These are phyloP conservation scores for Apamea anceps DNA, from an alignment of 2,888 invertebrate species.

Conservation along the genomic window DNA sequence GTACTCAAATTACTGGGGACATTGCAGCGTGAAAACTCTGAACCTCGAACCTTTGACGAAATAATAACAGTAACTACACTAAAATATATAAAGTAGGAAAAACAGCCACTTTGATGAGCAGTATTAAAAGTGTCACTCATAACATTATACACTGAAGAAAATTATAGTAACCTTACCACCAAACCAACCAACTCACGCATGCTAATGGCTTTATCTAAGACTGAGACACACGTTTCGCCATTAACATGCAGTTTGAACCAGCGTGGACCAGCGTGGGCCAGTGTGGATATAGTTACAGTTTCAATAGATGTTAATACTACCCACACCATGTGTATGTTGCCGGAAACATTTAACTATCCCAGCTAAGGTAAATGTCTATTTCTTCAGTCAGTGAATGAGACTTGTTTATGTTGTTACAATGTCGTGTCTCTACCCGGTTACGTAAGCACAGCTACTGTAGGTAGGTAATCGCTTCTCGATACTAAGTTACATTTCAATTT, in stretches of 20 bases:
- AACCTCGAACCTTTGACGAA: background rate
- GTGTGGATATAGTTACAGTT: slow-evolving; percentile 29
- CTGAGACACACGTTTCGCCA: slow-evolving; percentile 2
- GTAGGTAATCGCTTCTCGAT: background rate
- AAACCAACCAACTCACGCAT: background rate
- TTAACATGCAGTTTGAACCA: slow-evolving; percentile 29
- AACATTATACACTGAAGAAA: background rate
- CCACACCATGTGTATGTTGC: slow-evolving; percentile 32
- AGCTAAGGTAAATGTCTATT: slow-evolving; percentile 29
- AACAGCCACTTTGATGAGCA: background rate
- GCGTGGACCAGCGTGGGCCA: slow-evolving; percentile 10
- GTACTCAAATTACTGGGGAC: background rate
- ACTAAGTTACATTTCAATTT: slow-evolving; percentile 21
- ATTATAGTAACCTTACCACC: background rate
- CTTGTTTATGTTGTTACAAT: slow-evolving; percentile 34
- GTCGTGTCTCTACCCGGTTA: background rate
- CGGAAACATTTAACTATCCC: slow-evolving; percentile 43
- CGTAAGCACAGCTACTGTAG: slow-evolving; percentile 15
- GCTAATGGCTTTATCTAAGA: slow-evolving; percentile 25
- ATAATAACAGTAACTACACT: background rate
- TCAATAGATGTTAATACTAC: slow-evolving; percentile 41
- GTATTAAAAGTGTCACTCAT: background rate
- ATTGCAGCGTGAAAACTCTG: background rate
- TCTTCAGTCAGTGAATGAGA: slow-evolving; percentile 9
- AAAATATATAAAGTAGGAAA: background rate